A percentile compares a stretch with the other conserved stretches of the same genome.
phyloP scores from a whole-genome alignment of 1,140 invertebrate species.

The Antheraea pernyi region DNA sequence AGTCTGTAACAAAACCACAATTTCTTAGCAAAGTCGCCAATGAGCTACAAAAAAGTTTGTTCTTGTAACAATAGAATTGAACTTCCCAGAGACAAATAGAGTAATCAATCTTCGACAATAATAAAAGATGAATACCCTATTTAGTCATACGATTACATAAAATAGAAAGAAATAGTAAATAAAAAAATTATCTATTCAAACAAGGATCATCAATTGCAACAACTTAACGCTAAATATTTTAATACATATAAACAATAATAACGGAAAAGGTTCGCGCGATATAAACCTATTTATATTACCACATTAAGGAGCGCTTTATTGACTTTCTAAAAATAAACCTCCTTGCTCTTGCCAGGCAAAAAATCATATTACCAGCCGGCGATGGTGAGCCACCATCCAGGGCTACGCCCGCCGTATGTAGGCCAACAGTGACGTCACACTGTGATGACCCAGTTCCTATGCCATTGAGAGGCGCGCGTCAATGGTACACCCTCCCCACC shows the following conservation, averaged over 20 bases:
- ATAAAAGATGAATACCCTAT: no score
- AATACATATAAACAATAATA: neutral
- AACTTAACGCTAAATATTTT: no score
- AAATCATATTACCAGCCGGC: constrained; percentile 22
- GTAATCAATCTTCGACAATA: no score
- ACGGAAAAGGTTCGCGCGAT: neutral
- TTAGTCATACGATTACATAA: no score
- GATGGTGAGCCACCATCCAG: constrained; percentile 42
- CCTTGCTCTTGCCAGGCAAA: constrained; percentile 50
- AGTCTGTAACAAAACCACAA: no score
- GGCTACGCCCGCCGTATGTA: constrained; percentile 68
- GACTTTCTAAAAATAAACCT: constrained; percentile 57
- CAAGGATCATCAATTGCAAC: no score
- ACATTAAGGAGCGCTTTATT: constrained; percentile 8
- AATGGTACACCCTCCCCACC: constrained; percentile 59
- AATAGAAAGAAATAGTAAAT: no score
- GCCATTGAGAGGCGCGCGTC: constrained; percentile 74
- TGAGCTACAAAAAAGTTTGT: no score
- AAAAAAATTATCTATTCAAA: no score
- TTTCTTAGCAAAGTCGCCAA: no score
- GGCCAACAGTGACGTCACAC: constrained; percentile 69
- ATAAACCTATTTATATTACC: neutral
- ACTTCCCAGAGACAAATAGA: no score
- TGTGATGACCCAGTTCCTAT: constrained; percentile 61
- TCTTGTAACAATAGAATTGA: no score